A percentile compares a stretch with the other conserved stretches of the same genome.
Conservation (phyloP, 2,888 invertebrate genomes). For the Anthophora plumipes region DNA sequence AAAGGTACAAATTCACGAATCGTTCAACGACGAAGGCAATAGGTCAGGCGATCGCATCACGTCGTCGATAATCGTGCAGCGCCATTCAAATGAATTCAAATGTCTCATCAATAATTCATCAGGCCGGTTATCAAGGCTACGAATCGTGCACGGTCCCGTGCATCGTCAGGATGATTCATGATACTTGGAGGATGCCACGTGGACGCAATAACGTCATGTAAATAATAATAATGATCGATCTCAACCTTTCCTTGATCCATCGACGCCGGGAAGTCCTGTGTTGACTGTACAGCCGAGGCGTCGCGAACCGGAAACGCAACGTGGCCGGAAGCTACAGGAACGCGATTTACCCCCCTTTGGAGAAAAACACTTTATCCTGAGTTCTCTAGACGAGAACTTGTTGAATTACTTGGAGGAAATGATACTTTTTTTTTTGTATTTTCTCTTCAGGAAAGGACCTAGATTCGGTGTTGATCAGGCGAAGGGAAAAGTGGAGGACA, state of each 20-base stretch:
- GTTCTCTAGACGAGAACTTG: not conserved
- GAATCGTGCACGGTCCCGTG: constrained; percentile 54
- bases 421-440: not conserved
- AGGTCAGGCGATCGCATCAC: constrained; percentile 22
- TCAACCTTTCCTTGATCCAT: not conserved
- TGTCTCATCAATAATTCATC: constrained; percentile 75
- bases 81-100: constrained; percentile 72
- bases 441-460: not conserved
- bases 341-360: not conserved
- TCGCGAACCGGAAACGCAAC: constrained; percentile 3
- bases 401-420: not conserved
- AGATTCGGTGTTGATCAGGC: not conserved
- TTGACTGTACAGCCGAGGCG: not conserved
- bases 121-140: constrained; percentile 59
- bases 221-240: constrained; percentile 10
- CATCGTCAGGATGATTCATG: constrained; percentile 59
- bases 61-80: constrained; percentile 44
- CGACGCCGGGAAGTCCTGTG: not conserved
- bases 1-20: not conserved
- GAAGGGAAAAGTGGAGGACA: not conserved
- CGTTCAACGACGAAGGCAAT: not conserved
- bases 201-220: not conserved
- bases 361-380: not conserved
- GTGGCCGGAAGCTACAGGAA: not conserved
- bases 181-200: constrained; percentile 12